These are phyloP conservation scores for Lasioglossum albipes DNA, from an alignment of 1,140 invertebrate genomes.

Conservation along the genomic window DNA sequence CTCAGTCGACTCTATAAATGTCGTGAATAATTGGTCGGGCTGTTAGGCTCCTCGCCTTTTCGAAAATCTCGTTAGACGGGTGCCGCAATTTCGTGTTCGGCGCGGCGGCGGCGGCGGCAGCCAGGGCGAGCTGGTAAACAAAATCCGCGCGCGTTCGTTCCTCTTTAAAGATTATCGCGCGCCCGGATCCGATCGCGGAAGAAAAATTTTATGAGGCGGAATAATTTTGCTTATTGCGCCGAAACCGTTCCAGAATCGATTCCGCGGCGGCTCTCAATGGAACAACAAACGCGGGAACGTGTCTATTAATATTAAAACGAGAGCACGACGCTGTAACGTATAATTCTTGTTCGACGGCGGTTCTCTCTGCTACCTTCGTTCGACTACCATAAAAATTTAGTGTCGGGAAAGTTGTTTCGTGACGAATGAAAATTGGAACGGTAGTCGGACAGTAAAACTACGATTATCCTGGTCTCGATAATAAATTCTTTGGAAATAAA, in stretches of 20 bases:
- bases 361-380: background rate
- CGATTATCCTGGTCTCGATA: too few species aligned
- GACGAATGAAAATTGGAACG: background rate
- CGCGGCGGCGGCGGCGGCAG: too few species aligned
- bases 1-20: constrained; percentile 37
- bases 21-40: constrained; percentile 24
- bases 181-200: background rate
- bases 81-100: constrained; percentile 18
- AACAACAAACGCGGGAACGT: constrained; percentile 12
- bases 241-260: constrained; percentile 17
- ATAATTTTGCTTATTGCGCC: constrained; percentile 29
- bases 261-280: background rate
- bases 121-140: background rate
- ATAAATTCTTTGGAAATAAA: too few species aligned
- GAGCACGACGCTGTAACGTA: background rate
- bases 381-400: background rate
- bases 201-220: constrained; percentile 27
- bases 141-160: background rate
- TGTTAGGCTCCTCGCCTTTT: background rate
- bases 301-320: constrained; percentile 4
- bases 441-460: background rate
- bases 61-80: constrained; percentile 23
- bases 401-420: background rate
- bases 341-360: background rate
- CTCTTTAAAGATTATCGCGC: constrained; percentile 15